These are phyloP conservation scores for Sebastes iracundus DNA, from an alignment of 2,797 vertebrate genomes.

Conservation along the genomic window DNA sequence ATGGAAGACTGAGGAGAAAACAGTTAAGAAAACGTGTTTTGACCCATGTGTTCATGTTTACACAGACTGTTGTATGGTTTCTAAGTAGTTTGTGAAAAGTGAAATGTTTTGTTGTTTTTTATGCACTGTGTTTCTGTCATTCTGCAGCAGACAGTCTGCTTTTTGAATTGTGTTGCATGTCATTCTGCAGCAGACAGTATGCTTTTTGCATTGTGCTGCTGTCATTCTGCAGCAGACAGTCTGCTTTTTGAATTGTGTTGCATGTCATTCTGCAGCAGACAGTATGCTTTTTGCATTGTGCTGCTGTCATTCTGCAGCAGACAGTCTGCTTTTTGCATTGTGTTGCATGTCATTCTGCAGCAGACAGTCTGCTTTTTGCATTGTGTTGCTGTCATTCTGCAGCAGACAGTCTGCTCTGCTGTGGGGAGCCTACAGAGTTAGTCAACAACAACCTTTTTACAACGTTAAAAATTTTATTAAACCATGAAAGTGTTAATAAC, in stretches of 20 bases:
- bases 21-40: constrained; percentile 19
- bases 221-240: neutral
- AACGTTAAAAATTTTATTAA: neutral
- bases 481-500: neutral
- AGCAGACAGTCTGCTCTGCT: neutral
- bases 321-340: neutral
- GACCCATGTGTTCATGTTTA: constrained; percentile 15
- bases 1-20: neutral
- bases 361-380: too few relatives aligned
- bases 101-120: neutral
- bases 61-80: neutral
- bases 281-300: too few relatives aligned
- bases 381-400: too few relatives aligned
- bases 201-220: neutral
- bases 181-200: neutral
- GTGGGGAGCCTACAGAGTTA: neutral
- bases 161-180: too few relatives aligned
- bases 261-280: neutral
- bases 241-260: neutral
- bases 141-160: neutral
- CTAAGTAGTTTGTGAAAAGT: neutral
- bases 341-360: neutral
- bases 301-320: neutral
- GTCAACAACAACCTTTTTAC: neutral
- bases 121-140: neutral